These are phyloP conservation scores for Folsomia manolachei DNA, from an alignment of 2,888 invertebrate species.

Conservation along the genomic window DNA sequence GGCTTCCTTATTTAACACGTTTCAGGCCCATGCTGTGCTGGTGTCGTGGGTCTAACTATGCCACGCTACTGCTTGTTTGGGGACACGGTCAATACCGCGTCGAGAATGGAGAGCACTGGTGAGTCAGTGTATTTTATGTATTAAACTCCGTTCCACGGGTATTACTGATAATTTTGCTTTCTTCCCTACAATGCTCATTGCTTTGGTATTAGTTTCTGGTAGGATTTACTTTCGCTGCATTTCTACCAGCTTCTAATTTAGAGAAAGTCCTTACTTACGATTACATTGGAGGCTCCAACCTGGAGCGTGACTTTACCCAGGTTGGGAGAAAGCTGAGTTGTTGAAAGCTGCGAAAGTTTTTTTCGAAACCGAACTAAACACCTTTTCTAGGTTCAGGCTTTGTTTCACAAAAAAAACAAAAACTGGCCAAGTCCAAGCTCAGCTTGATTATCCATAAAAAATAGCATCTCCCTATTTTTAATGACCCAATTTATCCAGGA, in stretches of 20 bases:
- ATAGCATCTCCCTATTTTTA: no score
- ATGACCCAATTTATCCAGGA: neutral
- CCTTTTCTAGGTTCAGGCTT: no score
- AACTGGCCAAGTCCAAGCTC: neutral
- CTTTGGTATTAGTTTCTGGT: no score
- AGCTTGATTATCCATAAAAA: no score
- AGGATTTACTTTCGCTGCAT: neutral
- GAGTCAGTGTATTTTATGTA: slow-evolving; percentile 29
- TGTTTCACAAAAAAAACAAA: neutral
- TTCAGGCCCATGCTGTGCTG: slow-evolving; percentile 76
- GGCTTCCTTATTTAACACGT: slow-evolving; percentile 10
- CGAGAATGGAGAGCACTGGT: slow-evolving; percentile 84
- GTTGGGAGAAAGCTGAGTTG: no score
- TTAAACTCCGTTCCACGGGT: neutral
- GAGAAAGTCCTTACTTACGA: no score
- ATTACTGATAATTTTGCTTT: no score
- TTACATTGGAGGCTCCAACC: no score
- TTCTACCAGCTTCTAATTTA: neutral
- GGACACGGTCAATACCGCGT: slow-evolving; percentile 85
- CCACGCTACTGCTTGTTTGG: slow-evolving; percentile 88
- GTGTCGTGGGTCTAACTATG: slow-evolving; percentile 72
- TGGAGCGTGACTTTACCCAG: no score
- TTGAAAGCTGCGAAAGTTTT: neutral
- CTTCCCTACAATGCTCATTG: no score
- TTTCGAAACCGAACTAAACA: no score